Percentiles rank a stretch among this genome's conserved stretches.
These are phyloP conservation scores for Schizopygopsis pylzovi DNA, from an alignment of 2,797 vertebrate genomes.

Conservation along the genomic window DNA sequence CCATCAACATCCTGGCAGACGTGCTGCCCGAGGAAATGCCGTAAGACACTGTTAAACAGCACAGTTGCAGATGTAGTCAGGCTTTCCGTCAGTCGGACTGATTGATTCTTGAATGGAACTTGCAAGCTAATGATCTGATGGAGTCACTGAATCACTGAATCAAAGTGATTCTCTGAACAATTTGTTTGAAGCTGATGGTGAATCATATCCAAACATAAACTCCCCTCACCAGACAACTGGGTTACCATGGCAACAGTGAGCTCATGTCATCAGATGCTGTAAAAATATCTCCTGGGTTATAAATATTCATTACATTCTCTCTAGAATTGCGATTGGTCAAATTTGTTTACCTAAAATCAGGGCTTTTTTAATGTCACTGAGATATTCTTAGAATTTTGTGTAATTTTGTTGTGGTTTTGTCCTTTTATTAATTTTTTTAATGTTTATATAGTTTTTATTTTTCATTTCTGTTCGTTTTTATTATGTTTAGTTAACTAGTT, in stretches of 20 bases:
- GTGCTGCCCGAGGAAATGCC: constrained; percentile 98
- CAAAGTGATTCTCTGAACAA: not conserved
- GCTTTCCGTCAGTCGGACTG: not conserved
- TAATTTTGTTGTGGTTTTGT: not conserved
- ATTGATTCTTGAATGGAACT: not conserved
- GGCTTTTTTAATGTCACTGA: not conserved
- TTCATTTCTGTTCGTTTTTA: no score
- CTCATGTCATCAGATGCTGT: not conserved
- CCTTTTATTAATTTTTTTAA: no score
- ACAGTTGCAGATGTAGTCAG: no score
- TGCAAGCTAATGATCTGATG: not conserved
- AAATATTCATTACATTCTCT: not conserved
- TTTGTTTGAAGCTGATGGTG: not conserved
- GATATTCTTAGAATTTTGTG: not conserved
- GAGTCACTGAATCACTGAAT: not conserved
- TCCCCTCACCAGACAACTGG: not conserved
- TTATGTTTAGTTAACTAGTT: no score
- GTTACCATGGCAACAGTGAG: constrained; percentile 24
- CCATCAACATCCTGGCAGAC: constrained; percentile 97
- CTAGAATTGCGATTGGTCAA: not conserved
- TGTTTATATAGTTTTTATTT: no score
- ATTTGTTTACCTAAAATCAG: no score
- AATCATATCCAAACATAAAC: not conserved
- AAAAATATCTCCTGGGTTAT: constrained; percentile 12
- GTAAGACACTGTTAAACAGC: constrained; percentile 78